Evolutionary conservation across 1,140 invertebrate species (phyloP).

Genomic region (Tetramorium alpestre): DNA sequence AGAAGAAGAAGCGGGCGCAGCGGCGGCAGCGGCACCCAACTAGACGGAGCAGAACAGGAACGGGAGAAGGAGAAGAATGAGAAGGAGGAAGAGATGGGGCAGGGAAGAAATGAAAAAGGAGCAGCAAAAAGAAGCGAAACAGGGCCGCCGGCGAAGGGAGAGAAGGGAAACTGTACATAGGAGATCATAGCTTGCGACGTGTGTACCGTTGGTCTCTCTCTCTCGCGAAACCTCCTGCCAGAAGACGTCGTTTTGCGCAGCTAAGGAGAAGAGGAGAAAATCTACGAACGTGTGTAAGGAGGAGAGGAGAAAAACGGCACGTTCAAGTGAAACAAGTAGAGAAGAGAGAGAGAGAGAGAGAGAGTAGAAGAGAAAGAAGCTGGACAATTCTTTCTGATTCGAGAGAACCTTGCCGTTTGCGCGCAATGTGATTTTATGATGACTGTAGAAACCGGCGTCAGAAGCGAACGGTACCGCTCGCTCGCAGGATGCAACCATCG

Average conservation of each 20-base stretch:
- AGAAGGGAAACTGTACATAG: slow-evolving; percentile 52
- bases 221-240: slow-evolving; percentile 56
- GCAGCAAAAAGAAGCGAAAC: slow-evolving; percentile 62
- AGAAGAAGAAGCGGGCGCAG: slow-evolving; percentile 27
- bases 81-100: slow-evolving; percentile 25
- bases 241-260: slow-evolving; percentile 58
- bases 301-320: neutral
- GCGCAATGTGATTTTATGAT: slow-evolving; percentile 64
- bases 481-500: slow-evolving; percentile 10
- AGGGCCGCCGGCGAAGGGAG: slow-evolving; percentile 64
- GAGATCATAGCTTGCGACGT: slow-evolving; percentile 46
- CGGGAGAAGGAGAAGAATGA: neutral
- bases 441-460: slow-evolving; percentile 23
- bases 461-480: slow-evolving; percentile 63
- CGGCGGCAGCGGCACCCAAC: slow-evolving; percentile 13
- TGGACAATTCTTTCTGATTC: slow-evolving; percentile 51
- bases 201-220: slow-evolving; percentile 56
- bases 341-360: slow-evolving; percentile 5
- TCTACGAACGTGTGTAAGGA: neutral
- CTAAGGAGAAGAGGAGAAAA: neutral
- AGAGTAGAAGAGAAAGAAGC: slow-evolving; percentile 22
- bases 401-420: neutral
- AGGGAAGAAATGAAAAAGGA: slow-evolving; percentile 60
- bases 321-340: neutral
- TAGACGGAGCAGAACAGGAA: slow-evolving; percentile 23